phyloP scores from a whole-genome alignment of 1,140 invertebrate species.

The Orchesella cincta region DNA sequence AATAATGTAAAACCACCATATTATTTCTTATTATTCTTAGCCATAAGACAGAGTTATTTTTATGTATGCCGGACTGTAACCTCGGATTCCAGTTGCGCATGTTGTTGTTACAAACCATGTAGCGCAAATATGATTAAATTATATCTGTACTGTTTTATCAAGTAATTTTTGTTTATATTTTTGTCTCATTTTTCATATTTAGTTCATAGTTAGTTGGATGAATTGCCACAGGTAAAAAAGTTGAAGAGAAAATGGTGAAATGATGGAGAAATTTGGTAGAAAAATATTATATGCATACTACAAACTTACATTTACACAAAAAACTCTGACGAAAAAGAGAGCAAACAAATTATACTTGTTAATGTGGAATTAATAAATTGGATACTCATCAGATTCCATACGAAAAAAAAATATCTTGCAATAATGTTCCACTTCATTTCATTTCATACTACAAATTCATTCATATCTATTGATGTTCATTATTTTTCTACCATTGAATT shows the following conservation, averaged over 20 bases:
- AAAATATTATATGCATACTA: too few species aligned
- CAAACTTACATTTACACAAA: too few species aligned
- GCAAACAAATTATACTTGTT: conserved; percentile 24
- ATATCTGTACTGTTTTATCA: conserved; percentile 26
- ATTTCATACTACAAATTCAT: too few species aligned
- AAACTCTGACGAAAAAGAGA: too few species aligned
- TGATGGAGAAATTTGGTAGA: too few species aligned
- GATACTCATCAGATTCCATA: neutral
- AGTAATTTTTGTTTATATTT: conserved; percentile 3
- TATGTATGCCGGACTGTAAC: conserved; percentile 25
- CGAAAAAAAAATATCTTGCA: neutral
- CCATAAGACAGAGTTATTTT: conserved; percentile 29
- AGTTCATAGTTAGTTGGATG: too few species aligned
- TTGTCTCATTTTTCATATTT: conserved; percentile 6
- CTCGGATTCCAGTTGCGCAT: conserved; percentile 22
- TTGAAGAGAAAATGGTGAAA: too few species aligned
- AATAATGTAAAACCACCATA: conserved; percentile 25
- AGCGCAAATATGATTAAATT: conserved; percentile 22
- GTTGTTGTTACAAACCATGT: conserved; percentile 3
- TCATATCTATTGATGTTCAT: too few species aligned
- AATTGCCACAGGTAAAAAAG: too few species aligned
- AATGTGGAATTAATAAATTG: conserved; percentile 19
- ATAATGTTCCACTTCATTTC: too few species aligned
- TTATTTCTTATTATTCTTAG: conserved; percentile 22
- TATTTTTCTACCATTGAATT: too few species aligned